Percentiles rank a stretch among this genome's conserved stretches.
Evolutionary conservation across 2,113 vertebrate species (phyloP).

Genomic region (Progne subis): DNA sequence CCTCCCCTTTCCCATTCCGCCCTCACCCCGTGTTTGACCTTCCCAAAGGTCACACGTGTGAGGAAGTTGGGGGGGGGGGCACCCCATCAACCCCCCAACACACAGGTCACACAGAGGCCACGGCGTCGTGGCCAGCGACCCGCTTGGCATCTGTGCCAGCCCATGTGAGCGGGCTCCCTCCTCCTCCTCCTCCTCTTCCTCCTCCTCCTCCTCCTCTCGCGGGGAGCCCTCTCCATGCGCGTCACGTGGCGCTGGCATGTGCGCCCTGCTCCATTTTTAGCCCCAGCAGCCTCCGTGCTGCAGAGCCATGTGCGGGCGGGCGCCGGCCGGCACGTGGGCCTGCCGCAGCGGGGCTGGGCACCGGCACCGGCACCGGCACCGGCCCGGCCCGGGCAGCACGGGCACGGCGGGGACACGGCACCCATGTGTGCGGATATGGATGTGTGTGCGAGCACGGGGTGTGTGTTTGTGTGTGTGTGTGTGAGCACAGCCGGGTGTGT

Average conservation of each 20-base stretch:
- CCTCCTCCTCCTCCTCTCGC: not conserved
- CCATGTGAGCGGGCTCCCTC: not conserved
- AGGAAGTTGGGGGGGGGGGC: not conserved
- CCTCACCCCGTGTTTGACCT: rapidly evolving
- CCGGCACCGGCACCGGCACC: constrained; percentile 42
- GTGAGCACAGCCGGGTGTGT: not conserved
- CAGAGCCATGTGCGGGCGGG: constrained; percentile 74
- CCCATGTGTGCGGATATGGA: not conserved
- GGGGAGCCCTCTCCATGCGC: constrained; percentile 47
- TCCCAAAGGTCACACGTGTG: not conserved
- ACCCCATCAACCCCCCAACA: not conserved
- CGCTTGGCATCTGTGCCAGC: not conserved
- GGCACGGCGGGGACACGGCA: not conserved
- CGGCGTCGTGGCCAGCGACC: not conserved
- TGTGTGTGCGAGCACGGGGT: too few relatives aligned
- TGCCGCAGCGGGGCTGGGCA: constrained; percentile 60
- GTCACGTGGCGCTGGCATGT: constrained; percentile 79
- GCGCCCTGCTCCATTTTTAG: constrained; percentile 80
- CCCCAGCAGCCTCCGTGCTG: constrained; percentile 75
- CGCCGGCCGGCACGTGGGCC: constrained; percentile 76
- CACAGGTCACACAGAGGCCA: not conserved
- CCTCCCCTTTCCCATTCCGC: not conserved
- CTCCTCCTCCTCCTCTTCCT: not conserved
- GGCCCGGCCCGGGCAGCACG: constrained; percentile 14
- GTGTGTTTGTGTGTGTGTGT: too few relatives aligned